Conservation (phyloP, 2,888 invertebrate species). For the Oscheius sp. region DNA sequence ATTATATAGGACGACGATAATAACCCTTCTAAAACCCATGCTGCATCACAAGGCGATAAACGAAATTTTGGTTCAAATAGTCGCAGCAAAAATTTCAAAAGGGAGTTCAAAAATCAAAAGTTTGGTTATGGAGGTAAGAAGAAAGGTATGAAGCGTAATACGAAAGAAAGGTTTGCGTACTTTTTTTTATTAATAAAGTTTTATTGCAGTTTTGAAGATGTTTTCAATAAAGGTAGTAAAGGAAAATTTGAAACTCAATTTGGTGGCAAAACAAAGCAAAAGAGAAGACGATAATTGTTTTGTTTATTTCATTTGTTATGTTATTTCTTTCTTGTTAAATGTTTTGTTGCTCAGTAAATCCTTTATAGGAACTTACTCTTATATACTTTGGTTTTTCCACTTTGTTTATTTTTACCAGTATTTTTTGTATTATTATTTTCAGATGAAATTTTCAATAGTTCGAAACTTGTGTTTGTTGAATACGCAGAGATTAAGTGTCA, state of each 20-base stretch:
- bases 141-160: slow-evolving; percentile 86
- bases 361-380: not conserved
- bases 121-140: slow-evolving; percentile 97
- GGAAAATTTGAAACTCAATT: slow-evolving; percentile 34
- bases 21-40: not conserved
- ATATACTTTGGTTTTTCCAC: not conserved
- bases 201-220: slow-evolving; percentile 70
- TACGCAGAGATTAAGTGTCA: not conserved
- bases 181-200: not conserved
- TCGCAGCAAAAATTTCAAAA: slow-evolving; percentile 29
- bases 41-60: not conserved
- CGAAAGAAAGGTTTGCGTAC: slow-evolving; percentile 76
- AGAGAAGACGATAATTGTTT: slow-evolving; percentile 25
- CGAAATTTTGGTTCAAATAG: slow-evolving; percentile 20
- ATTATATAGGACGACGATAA: slow-evolving; percentile 35
- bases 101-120: slow-evolving; percentile 77
- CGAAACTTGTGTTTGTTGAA: not conserved
- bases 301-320: slow-evolving; percentile 10
- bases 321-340: slow-evolving; percentile 2
- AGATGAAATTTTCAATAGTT: not conserved
- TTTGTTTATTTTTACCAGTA: not conserved
- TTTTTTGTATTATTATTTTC: not conserved
- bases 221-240: slow-evolving; percentile 36
- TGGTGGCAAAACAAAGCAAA: slow-evolving; percentile 33
- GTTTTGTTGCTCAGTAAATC: not conserved